Evolutionary conservation across 2,113 vertebrate species (phyloP), one percentile per base, ranked within the genome.

Genomic region (Diphyllodes magnificus): DNA sequence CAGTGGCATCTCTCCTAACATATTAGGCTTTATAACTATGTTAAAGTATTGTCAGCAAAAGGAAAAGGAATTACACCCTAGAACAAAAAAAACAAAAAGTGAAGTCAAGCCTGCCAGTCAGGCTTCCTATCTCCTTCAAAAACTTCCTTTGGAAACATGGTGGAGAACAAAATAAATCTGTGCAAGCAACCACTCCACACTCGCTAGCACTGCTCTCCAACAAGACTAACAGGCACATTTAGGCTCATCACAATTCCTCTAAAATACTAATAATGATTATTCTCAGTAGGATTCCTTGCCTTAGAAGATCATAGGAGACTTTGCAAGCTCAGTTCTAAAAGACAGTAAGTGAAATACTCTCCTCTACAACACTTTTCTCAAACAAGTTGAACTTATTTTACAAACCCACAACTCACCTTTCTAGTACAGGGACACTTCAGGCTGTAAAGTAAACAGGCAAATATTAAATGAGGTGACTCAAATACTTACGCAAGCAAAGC

Each of bases 401-500:
- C 63, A 80, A 93, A 88, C 49, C 28, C 50, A 33, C 54, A 42
- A 65, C 59, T 85, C 56, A 45, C 51, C 64, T 81, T 65, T 76
- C 73, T 31, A 70, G 73, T 75, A 72, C 44, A 90, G 86, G 93
- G 56, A 92, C 70, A 40, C 54, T 76, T 80, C 45, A 78, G 69
- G 72, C 8, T 45, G 13, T 35, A 79, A 79, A 79, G 61, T 80
- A 95, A 92, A 93, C 35, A 95, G 93, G 77, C 91, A 95, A 97
- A 96, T 92, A 96, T 61, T 93, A 96, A 61, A 53, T 53, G 65
- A 72, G 87, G 61, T 60, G 69, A 90, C 56, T 68, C 83, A 95
- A 95, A 94, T 50, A 65, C 73, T 96, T 94, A 68, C 2, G 0
- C 63, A 89, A 93, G 80, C 61, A 82, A 92, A 95, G 39, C 19